Percentiles rank a stretch among this genome's conserved stretches.
Evolutionary conservation across 2,113 vertebrate genomes (phyloP).

Genomic region (Meles meles): DNA sequence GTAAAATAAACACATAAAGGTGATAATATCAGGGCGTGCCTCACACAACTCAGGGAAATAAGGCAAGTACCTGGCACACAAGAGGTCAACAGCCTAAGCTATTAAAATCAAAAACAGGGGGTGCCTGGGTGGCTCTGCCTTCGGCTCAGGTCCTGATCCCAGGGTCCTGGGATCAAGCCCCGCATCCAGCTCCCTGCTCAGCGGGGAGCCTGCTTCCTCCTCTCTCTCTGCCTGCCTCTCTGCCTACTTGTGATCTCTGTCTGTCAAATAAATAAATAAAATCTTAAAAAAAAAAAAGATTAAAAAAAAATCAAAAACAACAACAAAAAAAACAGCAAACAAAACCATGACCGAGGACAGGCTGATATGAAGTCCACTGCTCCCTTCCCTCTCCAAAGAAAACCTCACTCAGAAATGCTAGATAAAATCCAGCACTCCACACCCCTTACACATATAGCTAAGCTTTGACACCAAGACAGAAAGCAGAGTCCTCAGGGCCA

Average conservation of each 20-base stretch:
- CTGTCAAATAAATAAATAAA: no score
- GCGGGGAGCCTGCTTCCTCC: no score
- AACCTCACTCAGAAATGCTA: not conserved
- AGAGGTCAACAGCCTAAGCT: not conserved
- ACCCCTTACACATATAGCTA: not conserved
- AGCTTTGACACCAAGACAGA: not conserved
- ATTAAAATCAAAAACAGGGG: not conserved
- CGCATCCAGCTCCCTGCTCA: no score
- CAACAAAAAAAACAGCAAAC: not conserved
- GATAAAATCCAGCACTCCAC: not conserved
- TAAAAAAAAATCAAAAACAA: not conserved
- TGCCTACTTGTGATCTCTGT: no score
- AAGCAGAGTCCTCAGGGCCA: not conserved
- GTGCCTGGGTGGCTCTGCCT: no score
- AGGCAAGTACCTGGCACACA: not conserved
- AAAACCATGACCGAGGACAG: not conserved
- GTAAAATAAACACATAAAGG: not conserved
- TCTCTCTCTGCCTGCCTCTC: no score
- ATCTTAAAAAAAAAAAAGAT: no score
- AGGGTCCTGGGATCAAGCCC: no score
- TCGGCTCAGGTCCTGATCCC: no score
- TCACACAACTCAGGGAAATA: not conserved
- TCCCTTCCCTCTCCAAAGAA: not conserved
- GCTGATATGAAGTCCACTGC: not conserved
- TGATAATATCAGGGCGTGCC: not conserved